phyloP scores from a whole-genome alignment of 2,888 invertebrate genomes.

The Agonopterix alstromeriana region DNA sequence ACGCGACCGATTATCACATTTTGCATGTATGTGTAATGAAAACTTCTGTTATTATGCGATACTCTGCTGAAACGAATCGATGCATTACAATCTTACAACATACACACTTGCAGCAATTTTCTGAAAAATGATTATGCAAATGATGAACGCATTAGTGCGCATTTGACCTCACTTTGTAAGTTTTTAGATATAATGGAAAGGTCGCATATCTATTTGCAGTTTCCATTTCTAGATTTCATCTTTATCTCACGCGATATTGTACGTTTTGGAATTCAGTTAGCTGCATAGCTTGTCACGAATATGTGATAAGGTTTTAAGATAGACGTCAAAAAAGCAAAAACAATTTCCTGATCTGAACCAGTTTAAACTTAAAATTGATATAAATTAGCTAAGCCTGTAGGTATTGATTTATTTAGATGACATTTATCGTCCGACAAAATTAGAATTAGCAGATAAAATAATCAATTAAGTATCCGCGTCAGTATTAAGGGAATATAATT shows the following conservation, averaged over 20 bases:
- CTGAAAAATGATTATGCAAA: not conserved
- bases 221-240: slow-evolving; percentile 32
- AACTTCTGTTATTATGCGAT: not conserved
- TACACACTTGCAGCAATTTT: not conserved
- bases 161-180: slow-evolving; percentile 31
- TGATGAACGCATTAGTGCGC: slow-evolving; percentile 23
- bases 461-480: too few relatives aligned
- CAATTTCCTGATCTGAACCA: too few relatives aligned
- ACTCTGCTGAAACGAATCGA: not conserved
- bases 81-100: not conserved
- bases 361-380: too few relatives aligned
- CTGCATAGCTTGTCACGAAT: slow-evolving; percentile 14
- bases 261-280: slow-evolving; percentile 14
- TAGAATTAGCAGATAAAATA: too few relatives aligned
- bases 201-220: slow-evolving; percentile 35
- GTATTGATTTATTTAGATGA: too few relatives aligned
- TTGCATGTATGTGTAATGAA: too few relatives aligned
- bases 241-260: slow-evolving; percentile 19
- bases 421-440: too few relatives aligned
- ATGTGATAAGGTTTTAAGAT: slow-evolving; percentile 14
- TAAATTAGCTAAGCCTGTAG: too few relatives aligned
- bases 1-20: too few relatives aligned
- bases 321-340: too few relatives aligned
- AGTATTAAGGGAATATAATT: too few relatives aligned
- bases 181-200: slow-evolving; percentile 25